phyloP scores from a whole-genome alignment of 2,888 invertebrate genomes.

The Desoria tigrina region DNA sequence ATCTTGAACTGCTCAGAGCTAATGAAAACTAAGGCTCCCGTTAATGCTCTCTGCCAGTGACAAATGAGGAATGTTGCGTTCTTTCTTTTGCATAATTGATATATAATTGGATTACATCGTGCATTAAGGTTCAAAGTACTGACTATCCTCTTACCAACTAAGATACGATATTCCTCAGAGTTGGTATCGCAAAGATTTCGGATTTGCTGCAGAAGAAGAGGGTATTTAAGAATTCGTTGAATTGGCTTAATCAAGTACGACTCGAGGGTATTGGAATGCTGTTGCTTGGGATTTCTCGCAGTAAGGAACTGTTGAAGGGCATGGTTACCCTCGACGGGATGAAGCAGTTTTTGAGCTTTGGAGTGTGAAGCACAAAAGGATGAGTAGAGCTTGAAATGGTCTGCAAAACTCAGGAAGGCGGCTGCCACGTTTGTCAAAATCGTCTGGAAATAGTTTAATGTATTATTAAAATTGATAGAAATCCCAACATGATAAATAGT shows the following conservation, averaged over 20 bases:
- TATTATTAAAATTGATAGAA: no score
- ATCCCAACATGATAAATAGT: no score
- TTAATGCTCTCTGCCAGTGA: no score
- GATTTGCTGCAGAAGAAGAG: constrained; percentile 88
- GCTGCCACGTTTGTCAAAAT: constrained; percentile 93
- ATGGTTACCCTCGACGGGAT: constrained; percentile 97
- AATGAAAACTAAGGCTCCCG: neutral
- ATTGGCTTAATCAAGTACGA: constrained; percentile 98
- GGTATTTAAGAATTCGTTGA: constrained; percentile 96
- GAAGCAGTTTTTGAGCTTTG: constrained; percentile 96
- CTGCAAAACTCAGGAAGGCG: constrained; percentile 95
- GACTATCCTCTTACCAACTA: constrained; percentile 60
- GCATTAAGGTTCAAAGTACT: no score
- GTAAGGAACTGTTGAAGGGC: constrained; percentile 92
- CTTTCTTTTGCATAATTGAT: no score
- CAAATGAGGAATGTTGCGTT: no score
- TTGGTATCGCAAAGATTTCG: constrained; percentile 88
- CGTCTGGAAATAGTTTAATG: constrained; percentile 69
- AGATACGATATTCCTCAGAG: constrained; percentile 90
- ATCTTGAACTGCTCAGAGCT: neutral
- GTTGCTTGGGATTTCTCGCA: constrained; percentile 91
- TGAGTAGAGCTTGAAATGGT: constrained; percentile 98
- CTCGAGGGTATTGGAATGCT: constrained; percentile 94
- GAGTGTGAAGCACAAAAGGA: constrained; percentile 99
- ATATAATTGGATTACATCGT: no score